Evolutionary conservation across 2,888 invertebrate genomes (phyloP), one percentile per base, ranked within the genome.

Genomic region (Thera obeliscata): DNA sequence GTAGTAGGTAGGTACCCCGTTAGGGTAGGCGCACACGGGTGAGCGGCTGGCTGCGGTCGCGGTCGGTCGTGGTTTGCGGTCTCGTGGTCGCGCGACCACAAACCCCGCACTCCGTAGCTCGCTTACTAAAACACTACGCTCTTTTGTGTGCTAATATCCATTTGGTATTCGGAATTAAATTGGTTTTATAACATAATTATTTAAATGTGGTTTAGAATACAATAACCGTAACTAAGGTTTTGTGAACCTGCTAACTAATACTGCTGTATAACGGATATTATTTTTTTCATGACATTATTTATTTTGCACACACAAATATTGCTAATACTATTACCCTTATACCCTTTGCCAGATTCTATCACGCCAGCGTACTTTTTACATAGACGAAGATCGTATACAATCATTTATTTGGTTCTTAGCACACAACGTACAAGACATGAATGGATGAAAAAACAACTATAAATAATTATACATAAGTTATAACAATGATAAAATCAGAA

Each of bases 11-110:
- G 33, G 56, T 43, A 56, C 22, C 9, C 41, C 56, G 43, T 50
- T 55, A 78, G 78, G 79, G 80, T 64, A 68, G 73, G 67, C 69
- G 75, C 71, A 76, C 74, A 74, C 76, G 49, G 77, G 76, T 73
- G 74, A 76, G 70, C 71, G 81, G 78, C 75, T 58, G 73, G 75
- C 76, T 78, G 85, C 77, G 86, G 84, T 74, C 76, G 87, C 80
- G 87, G 89, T 78, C 67, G 63, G 67, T 82, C 84, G 80, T 82
- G 77, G 77, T 76, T 71, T 78, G 81, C 80, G 83, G 83, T 74
- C 79, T 71, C 80, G 82, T 80, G 84, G 82, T 79, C 64, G 57
- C 68, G 48, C 68, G 57, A 66, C 69, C 69, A 56, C 66, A 49
- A 35, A 49, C 52, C 63, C 69, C 52, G 76, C 81, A 74, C 78